Conservation (phyloP, 1,140 invertebrate species). For the Drosophila yakuba region DNA sequence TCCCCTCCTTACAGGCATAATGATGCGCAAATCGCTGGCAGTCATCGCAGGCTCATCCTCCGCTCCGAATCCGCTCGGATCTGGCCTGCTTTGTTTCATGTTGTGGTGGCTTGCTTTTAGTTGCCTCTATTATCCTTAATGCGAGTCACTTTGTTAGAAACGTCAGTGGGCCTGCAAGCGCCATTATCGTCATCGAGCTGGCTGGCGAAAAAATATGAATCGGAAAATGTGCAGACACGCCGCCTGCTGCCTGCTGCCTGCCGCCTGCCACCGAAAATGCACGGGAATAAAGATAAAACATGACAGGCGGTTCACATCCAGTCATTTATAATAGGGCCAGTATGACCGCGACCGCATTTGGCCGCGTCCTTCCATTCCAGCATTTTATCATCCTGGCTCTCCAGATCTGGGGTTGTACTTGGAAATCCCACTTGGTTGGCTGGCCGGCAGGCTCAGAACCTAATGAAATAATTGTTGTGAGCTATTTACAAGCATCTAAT, state of each 20-base stretch:
- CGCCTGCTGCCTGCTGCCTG: constrained; percentile 14
- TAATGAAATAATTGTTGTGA: constrained; percentile 74
- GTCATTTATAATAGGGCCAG: constrained; percentile 79
- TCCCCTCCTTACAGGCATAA: constrained; percentile 54
- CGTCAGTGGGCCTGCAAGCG: constrained; percentile 81
- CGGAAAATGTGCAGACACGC: constrained; percentile 78
- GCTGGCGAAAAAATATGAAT: constrained; percentile 50
- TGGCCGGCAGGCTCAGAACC: background rate
- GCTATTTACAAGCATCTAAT: constrained; percentile 78
- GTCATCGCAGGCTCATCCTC: constrained; percentile 56
- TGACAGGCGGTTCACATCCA: constrained; percentile 80
- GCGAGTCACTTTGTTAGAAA: constrained; percentile 82
- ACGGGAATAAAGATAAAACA: constrained; percentile 81
- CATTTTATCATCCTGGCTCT: constrained; percentile 43
- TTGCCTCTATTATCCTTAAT: constrained; percentile 83
- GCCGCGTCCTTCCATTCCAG: constrained; percentile 5
- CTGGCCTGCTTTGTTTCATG: constrained; percentile 74
- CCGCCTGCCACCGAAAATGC: constrained; percentile 51
- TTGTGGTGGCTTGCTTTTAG: constrained; percentile 72
- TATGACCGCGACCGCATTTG: constrained; percentile 72
- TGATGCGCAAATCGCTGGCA: constrained; percentile 78
- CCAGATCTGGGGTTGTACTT: background rate
- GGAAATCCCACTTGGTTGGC: background rate
- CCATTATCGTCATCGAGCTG: constrained; percentile 74
- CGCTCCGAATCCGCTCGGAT: constrained; percentile 14